A percentile compares a stretch with the other conserved stretches of the same genome.
phyloP scores from a whole-genome alignment of 35 echinoderm and acorn worm genomes.

The Lytechinus pictus region DNA sequence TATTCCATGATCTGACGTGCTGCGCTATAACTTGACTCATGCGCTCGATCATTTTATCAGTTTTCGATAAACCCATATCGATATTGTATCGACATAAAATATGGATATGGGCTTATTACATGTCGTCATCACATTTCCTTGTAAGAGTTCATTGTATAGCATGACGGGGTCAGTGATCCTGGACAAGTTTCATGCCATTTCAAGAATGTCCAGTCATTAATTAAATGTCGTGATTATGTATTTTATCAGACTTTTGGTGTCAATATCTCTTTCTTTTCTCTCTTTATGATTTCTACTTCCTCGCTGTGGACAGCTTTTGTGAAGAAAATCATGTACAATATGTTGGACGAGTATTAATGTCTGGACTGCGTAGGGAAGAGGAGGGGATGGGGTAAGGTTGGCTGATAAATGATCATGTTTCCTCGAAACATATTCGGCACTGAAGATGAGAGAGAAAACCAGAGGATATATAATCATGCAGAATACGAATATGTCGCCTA shows the following conservation, averaged over 20 bases:
- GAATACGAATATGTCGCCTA: no score
- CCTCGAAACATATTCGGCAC: not conserved
- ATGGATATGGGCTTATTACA: not conserved
- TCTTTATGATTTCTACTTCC: not conserved
- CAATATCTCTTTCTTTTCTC: conserved; percentile 16
- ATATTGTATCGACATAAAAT: not conserved
- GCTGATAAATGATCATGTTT: not conserved
- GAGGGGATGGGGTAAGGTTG: not conserved
- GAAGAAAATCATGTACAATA: conserved; percentile 29
- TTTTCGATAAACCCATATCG: not conserved
- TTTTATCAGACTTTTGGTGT: not conserved
- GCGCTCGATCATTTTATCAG: not conserved
- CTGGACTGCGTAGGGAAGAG: not conserved
- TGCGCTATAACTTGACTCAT: not conserved
- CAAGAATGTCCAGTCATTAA: not conserved
- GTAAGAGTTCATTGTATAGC: not conserved
- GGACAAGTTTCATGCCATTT: not conserved
- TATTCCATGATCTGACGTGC: not conserved
- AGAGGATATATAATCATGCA: no score
- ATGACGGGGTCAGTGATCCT: not conserved
- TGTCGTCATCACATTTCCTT: not conserved
- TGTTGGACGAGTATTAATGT: not conserved
- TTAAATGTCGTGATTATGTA: not conserved
- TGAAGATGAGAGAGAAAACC: no score
- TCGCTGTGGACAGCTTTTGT: conserved; percentile 1